Evolutionary conservation across 2,888 invertebrate species (phyloP).

Genomic region (Patella caerulea): DNA sequence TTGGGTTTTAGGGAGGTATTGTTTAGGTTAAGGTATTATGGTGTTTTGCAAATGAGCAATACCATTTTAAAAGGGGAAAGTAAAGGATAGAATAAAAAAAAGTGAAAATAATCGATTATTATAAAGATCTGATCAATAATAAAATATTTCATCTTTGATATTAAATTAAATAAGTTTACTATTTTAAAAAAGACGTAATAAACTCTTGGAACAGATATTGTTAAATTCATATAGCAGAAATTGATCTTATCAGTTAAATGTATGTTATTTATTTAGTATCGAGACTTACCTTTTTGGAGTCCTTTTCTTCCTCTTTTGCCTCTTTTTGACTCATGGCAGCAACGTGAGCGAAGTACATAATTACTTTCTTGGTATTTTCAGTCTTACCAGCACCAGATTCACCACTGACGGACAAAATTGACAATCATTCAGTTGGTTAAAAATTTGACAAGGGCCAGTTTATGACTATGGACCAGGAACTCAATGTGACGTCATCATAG

Average conservation of each 20-base stretch:
- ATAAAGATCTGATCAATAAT: no score
- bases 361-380: constrained; percentile 99
- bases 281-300: not conserved
- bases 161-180: no score
- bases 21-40: not conserved
- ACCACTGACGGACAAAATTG: constrained; percentile 76
- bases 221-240: no score
- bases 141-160: no score
- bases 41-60: not conserved
- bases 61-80: not conserved
- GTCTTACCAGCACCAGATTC: constrained; percentile 99
- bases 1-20: constrained; percentile 13
- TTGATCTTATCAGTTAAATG: no score
- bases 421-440: not conserved
- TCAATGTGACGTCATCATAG: no score
- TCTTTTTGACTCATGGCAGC: constrained; percentile 80
- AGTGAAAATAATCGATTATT: no score
- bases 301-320: constrained; percentile 36
- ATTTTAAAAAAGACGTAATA: no score
- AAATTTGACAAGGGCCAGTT: no score
- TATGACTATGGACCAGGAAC: no score
- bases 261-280: no score
- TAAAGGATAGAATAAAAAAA: not conserved
- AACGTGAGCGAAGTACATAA: constrained; percentile 88
- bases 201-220: no score